Percentiles rank a stretch among this genome's conserved stretches.
These are phyloP conservation scores for Drosophila mayri DNA, from an alignment of 1,140 invertebrate species.

Conservation along the genomic window DNA sequence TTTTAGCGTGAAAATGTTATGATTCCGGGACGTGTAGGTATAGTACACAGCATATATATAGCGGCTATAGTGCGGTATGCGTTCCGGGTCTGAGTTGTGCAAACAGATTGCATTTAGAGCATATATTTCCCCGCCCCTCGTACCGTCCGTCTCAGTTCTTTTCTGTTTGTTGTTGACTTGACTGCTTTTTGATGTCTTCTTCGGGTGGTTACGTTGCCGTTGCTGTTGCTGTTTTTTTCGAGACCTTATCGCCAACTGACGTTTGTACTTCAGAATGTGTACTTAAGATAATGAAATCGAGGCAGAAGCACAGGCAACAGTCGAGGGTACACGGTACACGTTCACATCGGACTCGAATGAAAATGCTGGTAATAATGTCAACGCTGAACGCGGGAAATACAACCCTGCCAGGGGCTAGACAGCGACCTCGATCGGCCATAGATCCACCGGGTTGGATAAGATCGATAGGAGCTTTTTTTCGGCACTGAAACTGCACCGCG, in stretches of 20 bases:
- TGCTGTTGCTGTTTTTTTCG: slow-evolving; percentile 13
- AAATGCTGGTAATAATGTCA: slow-evolving; percentile 26
- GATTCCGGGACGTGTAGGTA: slow-evolving; percentile 7
- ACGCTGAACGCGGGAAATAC: not conserved
- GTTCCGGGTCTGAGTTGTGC: slow-evolving; percentile 38
- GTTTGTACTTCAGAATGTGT: slow-evolving; percentile 83
- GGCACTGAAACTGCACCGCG: slow-evolving; percentile 18
- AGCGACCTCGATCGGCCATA: slow-evolving; percentile 14
- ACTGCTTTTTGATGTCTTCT: slow-evolving; percentile 58
- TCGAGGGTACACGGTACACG: slow-evolving; percentile 3
- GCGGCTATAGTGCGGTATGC: slow-evolving; percentile 6
- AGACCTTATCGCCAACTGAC: slow-evolving; percentile 76
- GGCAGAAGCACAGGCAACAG: slow-evolving; percentile 50
- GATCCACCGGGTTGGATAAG: slow-evolving; percentile 29
- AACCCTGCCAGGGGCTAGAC: slow-evolving; percentile 3
- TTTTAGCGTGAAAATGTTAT: slow-evolving; percentile 45
- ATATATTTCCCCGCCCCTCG: slow-evolving; percentile 45
- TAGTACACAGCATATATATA: slow-evolving; percentile 12
- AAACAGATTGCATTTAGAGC: slow-evolving; percentile 80
- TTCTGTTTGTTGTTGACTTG: slow-evolving; percentile 63
- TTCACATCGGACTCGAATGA: slow-evolving; percentile 21
- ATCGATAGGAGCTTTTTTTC: slow-evolving; percentile 23
- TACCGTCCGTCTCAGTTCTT: slow-evolving; percentile 22
- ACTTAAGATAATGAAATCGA: slow-evolving; percentile 80
- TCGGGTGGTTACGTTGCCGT: slow-evolving; percentile 34